Percentiles rank a stretch among this genome's conserved stretches.
Evolutionary conservation across 2,888 invertebrate species (phyloP).

Genomic region (Megaustenia siamemsis): DNA sequence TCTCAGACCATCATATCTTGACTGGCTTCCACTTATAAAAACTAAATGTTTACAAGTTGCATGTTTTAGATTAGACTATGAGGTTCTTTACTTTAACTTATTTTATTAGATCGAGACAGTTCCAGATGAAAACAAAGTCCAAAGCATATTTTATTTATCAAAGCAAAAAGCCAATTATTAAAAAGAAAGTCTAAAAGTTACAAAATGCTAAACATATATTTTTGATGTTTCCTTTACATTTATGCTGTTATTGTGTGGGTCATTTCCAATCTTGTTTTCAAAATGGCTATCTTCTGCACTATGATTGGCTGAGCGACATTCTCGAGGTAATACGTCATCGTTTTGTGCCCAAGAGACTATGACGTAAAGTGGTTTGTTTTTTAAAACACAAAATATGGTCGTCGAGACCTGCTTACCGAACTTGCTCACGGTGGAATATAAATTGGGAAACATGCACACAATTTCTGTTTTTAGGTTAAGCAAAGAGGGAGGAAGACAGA

Average conservation of each 20-base stretch:
- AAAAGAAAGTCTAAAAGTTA: too few relatives aligned
- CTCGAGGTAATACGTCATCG: constrained; percentile 19
- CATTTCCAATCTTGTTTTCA: background rate
- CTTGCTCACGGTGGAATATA: too few relatives aligned
- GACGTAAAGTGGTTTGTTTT: background rate
- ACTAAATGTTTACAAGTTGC: background rate
- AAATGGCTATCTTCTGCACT: constrained; percentile 22
- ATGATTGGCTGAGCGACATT: constrained; percentile 3
- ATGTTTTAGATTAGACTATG: too few relatives aligned
- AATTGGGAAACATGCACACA: too few relatives aligned
- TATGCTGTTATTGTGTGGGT: background rate
- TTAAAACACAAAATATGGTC: background rate
- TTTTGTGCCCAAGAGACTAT: constrained; percentile 32
- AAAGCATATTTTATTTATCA: too few relatives aligned
- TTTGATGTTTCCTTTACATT: background rate
- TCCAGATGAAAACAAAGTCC: too few relatives aligned
- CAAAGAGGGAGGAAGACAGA: too few relatives aligned
- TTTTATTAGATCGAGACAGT: too few relatives aligned
- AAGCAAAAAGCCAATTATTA: too few relatives aligned
- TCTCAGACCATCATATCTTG: background rate
- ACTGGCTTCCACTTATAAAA: background rate
- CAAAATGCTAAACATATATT: background rate
- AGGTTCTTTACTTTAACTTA: too few relatives aligned
- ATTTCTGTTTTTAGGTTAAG: too few relatives aligned
- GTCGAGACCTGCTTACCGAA: too few relatives aligned